phyloP scores from a whole-genome alignment of 2,113 vertebrate genomes.

The Corydoras maculifer region DNA sequence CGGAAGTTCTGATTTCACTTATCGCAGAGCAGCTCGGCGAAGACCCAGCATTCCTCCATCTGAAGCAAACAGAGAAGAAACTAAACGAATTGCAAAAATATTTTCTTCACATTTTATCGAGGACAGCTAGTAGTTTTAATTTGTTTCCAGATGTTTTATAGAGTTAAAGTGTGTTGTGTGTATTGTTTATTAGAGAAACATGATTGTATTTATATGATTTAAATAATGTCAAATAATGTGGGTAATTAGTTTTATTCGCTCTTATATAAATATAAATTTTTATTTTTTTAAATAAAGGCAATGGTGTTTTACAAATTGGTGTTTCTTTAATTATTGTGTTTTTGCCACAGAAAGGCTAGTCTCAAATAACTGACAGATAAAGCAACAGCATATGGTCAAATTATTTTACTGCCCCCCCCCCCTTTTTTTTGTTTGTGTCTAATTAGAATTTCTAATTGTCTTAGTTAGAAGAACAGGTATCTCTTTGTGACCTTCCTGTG shows the following conservation, averaged over 20 bases:
- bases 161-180: not conserved
- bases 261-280: conserved; percentile 1
- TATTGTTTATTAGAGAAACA: not conserved
- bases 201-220: conserved; percentile 11
- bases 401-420: too few relatives aligned
- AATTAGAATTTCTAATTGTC: too few relatives aligned
- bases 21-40: conserved; percentile 44
- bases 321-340: not conserved
- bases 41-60: conserved; percentile 52
- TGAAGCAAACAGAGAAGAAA: conserved; percentile 65
- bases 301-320: not conserved
- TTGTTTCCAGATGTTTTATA: conserved; percentile 1
- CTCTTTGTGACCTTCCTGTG: too few relatives aligned
- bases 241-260: conserved; percentile 13
- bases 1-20: conserved; percentile 30
- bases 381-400: too few relatives aligned
- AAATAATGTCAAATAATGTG: conserved; percentile 23
- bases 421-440: too few relatives aligned
- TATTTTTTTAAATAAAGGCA: conserved; percentile 36
- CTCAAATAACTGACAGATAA: too few relatives aligned
- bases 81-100: conserved; percentile 79
- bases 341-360: too few relatives aligned
- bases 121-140: conserved; percentile 41
- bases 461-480: too few relatives aligned
- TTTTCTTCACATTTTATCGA: conserved; percentile 74